These are phyloP conservation scores for Thalassarche chlororhynchos DNA, from an alignment of 2,113 vertebrate genomes.

Conservation along the genomic window DNA sequence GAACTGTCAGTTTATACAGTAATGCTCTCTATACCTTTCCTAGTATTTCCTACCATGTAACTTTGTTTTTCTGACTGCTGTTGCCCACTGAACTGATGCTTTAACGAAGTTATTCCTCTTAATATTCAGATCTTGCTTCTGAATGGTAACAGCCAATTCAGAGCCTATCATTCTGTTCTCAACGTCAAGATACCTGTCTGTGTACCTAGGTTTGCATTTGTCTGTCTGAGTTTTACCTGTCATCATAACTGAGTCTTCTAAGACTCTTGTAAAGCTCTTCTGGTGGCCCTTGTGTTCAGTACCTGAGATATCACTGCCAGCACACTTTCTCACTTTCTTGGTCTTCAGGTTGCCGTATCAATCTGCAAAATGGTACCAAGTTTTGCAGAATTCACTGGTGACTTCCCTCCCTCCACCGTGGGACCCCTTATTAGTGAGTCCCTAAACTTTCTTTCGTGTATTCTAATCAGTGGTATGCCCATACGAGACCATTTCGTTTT, in stretches of 20 bases:
- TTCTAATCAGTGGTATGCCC: not conserved
- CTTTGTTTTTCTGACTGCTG: not conserved
- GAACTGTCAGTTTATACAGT: not conserved
- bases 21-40: not conserved
- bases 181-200: accelerated
- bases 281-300: not conserved
- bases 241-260: not conserved
- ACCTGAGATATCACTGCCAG: not conserved
- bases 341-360: not conserved
- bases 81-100: not conserved
- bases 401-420: not conserved
- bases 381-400: not conserved
- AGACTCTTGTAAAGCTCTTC: not conserved
- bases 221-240: not conserved
- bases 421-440: not conserved
- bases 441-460: not conserved
- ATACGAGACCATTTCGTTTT: not conserved
- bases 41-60: not conserved
- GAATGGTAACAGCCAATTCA: not conserved
- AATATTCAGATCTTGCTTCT: not conserved
- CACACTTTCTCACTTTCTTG: not conserved
- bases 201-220: not conserved
- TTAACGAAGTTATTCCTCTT: not conserved
- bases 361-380: not conserved
- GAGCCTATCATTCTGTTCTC: not conserved